Percentiles rank a stretch among this genome's conserved stretches.
phyloP scores from a whole-genome alignment of 2,113 vertebrate genomes.

The Haliaeetus leucogaster region DNA sequence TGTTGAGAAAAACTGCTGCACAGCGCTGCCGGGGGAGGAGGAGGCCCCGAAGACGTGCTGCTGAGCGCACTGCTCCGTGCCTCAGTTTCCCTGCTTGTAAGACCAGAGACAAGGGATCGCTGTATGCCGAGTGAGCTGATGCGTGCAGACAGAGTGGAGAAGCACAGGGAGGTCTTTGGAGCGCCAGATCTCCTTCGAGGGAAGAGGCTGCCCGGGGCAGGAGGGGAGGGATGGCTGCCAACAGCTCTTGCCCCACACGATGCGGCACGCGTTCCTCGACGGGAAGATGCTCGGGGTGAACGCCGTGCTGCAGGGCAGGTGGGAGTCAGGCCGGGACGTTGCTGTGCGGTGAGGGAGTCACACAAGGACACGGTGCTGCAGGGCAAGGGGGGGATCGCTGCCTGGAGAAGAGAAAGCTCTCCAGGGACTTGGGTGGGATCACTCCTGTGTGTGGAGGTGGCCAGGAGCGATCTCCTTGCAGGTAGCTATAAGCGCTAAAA shows the following conservation, averaged over 20 bases:
- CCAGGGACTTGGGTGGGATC: background rate
- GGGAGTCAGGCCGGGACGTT: background rate
- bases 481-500: background rate
- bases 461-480: background rate
- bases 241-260: background rate
- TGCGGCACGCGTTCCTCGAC: accelerated
- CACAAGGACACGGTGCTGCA: background rate
- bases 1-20: background rate
- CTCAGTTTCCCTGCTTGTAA: background rate
- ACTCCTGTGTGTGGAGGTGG: accelerated
- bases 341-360: background rate
- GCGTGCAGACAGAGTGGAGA: background rate
- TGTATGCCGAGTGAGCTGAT: accelerated
- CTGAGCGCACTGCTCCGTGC: background rate
- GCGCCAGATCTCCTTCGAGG: background rate
- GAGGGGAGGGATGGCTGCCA: background rate
- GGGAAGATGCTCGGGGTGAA: background rate
- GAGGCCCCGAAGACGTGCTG: background rate
- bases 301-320: accelerated
- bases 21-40: accelerated
- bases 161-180: background rate
- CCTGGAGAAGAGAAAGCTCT: background rate
- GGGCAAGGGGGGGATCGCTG: background rate
- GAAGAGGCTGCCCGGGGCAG: background rate
- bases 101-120: background rate